Conservation (phyloP, 2,888 invertebrate genomes). For the Acronicta aceris region DNA sequence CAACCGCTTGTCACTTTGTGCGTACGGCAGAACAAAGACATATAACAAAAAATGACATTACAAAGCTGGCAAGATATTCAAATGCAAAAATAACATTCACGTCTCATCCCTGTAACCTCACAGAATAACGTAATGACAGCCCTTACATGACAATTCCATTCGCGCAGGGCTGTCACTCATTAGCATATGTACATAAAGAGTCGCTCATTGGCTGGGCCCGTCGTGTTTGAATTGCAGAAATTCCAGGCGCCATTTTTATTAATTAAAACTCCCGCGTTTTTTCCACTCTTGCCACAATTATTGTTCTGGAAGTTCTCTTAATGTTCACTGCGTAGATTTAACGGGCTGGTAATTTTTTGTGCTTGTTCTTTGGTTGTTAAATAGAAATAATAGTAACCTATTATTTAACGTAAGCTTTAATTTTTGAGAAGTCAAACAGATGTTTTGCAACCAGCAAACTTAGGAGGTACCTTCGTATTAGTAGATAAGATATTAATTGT, state of each 20-base stretch:
- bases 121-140: constrained; percentile 79
- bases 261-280: constrained; percentile 74
- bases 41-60: constrained; percentile 40
- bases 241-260: constrained; percentile 82
- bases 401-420: no score
- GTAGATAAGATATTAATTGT: neutral
- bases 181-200: constrained; percentile 86
- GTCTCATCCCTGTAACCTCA: constrained; percentile 68
- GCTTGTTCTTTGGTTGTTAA: constrained; percentile 23
- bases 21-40: constrained; percentile 20
- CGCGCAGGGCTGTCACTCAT: constrained; percentile 84
- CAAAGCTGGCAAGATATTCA: constrained; percentile 62
- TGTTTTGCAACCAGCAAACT: no score
- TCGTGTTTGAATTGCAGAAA: constrained; percentile 80
- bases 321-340: constrained; percentile 61
- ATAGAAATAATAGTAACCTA: neutral
- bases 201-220: constrained; percentile 75
- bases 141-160: constrained; percentile 88
- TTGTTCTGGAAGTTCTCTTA: constrained; percentile 73
- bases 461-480: neutral
- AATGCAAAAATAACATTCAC: constrained; percentile 77
- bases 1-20: constrained; percentile 6
- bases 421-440: no score
- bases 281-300: constrained; percentile 53
- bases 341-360: constrained; percentile 26